A percentile compares a stretch with the other conserved stretches of the same genome.
These are phyloP conservation scores for Chinchilla lanigera DNA, from an alignment of 2,113 vertebrate genomes.

Conservation along the genomic window DNA sequence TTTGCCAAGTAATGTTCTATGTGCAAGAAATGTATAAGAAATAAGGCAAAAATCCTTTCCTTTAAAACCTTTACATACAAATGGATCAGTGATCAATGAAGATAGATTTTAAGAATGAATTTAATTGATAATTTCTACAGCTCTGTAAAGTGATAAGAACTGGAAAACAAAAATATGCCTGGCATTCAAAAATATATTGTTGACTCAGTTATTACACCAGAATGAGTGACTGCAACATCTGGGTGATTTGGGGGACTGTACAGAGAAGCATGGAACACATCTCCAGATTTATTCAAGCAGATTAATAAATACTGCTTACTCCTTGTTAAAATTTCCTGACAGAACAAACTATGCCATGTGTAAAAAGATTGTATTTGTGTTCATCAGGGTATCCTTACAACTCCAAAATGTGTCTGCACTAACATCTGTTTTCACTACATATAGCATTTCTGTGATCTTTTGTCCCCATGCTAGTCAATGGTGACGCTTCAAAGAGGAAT, in stretches of 20 bases:
- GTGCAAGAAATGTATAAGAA: not conserved
- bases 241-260: not conserved
- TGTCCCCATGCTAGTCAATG: not conserved
- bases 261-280: not conserved
- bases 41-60: not conserved
- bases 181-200: not conserved
- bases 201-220: not conserved
- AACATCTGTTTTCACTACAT: not conserved
- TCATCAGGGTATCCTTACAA: not conserved
- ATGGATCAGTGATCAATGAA: not conserved
- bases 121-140: not conserved
- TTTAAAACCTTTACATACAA: not conserved
- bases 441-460: not conserved
- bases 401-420: not conserved
- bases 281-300: not conserved
- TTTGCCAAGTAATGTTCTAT: not conserved
- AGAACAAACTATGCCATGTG: not conserved
- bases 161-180: not conserved
- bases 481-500: not conserved
- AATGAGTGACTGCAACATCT: not conserved
- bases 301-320: not conserved
- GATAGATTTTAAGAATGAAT: not conserved
- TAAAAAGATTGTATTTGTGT: not conserved
- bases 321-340: not conserved
- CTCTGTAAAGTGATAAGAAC: not conserved